A percentile compares a stretch with the other conserved stretches of the same genome.
Evolutionary conservation across 2,888 invertebrate species (phyloP).

Genomic region (Abscondita cerata): DNA sequence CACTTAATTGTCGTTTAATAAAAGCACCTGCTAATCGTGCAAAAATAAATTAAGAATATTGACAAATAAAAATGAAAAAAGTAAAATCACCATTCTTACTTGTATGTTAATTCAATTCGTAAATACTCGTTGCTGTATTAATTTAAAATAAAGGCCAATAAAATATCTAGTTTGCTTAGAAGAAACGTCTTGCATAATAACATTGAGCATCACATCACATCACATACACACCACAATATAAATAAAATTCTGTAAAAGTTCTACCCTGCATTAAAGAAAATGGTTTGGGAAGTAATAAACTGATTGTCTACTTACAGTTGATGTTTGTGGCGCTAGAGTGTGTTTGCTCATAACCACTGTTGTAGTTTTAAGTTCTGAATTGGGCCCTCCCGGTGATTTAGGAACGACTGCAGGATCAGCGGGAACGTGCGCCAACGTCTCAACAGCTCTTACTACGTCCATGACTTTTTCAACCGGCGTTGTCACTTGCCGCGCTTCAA

Average conservation of each 20-base stretch:
- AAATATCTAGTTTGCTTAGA: background rate
- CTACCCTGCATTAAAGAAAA: no score
- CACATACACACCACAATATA: no score
- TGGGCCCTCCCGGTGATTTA: slow-evolving; percentile 74
- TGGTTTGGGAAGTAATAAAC: no score
- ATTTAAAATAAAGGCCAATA: background rate
- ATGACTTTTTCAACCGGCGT: slow-evolving; percentile 84
- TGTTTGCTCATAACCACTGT: slow-evolving; percentile 95
- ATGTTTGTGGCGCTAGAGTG: slow-evolving; percentile 78
- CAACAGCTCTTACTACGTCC: slow-evolving; percentile 90
- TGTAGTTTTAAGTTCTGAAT: slow-evolving; percentile 76
- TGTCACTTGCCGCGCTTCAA: slow-evolving; percentile 75
- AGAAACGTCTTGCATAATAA: background rate
- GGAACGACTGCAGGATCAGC: slow-evolving; percentile 67
- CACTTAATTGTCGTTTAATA: background rate
- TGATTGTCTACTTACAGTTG: slow-evolving; percentile 62
- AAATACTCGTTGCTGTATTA: background rate
- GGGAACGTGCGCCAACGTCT: slow-evolving; percentile 73
- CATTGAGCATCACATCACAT: no score
- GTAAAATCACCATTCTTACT: background rate
- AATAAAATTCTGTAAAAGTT: no score
- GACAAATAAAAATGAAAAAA: background rate
- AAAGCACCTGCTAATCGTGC: background rate
- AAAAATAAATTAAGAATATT: no score
- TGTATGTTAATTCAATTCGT: background rate